phyloP scores from a whole-genome alignment of 2,888 invertebrate genomes.

The Campaea margaritaria region DNA sequence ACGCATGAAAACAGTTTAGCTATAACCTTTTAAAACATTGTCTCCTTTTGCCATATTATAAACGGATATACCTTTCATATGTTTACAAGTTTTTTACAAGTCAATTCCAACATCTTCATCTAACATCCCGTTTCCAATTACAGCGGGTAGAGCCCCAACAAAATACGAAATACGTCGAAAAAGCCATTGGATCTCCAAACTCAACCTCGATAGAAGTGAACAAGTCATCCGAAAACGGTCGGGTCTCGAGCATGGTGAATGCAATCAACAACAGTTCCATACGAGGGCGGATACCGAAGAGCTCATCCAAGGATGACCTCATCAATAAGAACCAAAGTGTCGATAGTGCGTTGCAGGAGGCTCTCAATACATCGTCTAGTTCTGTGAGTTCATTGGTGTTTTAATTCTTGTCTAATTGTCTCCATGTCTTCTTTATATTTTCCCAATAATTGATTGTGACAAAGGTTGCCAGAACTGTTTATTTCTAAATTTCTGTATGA shows the following conservation, averaged over 20 bases:
- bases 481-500: too few relatives aligned
- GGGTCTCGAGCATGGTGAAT: conserved; percentile 78
- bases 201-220: conserved; percentile 53
- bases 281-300: conserved; percentile 74
- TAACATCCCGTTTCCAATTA: conserved; percentile 35
- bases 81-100: too few relatives aligned
- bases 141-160: conserved; percentile 81
- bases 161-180: conserved; percentile 74
- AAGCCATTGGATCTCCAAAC: conserved; percentile 69
- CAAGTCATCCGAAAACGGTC: conserved; percentile 66
- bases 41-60: too few relatives aligned
- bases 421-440: too few relatives aligned
- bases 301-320: conserved; percentile 78
- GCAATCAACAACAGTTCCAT: conserved; percentile 75
- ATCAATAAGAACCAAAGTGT: conserved; percentile 66
- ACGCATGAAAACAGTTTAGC: too few relatives aligned
- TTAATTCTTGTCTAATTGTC: too few relatives aligned
- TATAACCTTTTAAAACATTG: too few relatives aligned
- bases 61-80: too few relatives aligned
- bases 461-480: too few relatives aligned
- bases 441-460: too few relatives aligned
- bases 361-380: conserved; percentile 75
- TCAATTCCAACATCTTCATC: not conserved
- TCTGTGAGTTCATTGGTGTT: conserved; percentile 61
- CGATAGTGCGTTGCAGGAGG: conserved; percentile 72